phyloP scores from a whole-genome alignment of 2,888 invertebrate species.

The Calameuta filiformis region DNA sequence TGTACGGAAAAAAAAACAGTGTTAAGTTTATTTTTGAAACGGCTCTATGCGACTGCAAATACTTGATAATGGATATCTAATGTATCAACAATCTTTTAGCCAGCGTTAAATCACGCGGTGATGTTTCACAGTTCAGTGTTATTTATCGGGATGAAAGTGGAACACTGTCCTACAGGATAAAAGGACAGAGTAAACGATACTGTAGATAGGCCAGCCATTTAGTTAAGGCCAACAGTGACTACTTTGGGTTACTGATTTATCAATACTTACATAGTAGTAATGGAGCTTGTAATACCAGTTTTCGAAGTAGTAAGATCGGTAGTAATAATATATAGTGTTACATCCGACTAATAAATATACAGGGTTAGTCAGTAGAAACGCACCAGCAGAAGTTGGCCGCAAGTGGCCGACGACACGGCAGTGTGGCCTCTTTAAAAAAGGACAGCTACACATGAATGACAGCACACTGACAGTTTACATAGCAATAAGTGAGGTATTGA shows the following conservation, averaged over 20 bases:
- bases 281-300: no score
- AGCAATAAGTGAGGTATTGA: no score
- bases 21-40: neutral
- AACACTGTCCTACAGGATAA: neutral
- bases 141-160: neutral
- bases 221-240: neutral
- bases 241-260: neutral
- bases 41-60: neutral
- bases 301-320: no score
- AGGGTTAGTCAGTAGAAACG: no score
- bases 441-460: no score
- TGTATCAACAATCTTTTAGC: neutral
- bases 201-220: neutral
- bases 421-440: no score
- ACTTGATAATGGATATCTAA: neutral
- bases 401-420: no score
- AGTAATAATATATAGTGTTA: no score
- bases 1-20: constrained; percentile 57
- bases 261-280: neutral
- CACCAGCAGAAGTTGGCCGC: no score
- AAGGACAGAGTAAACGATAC: neutral
- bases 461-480: no score
- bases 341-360: no score
- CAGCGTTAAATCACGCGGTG: neutral
- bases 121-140: neutral